These are phyloP conservation scores for Columba livia DNA, from an alignment of 2,113 vertebrate species.

Conservation along the genomic window DNA sequence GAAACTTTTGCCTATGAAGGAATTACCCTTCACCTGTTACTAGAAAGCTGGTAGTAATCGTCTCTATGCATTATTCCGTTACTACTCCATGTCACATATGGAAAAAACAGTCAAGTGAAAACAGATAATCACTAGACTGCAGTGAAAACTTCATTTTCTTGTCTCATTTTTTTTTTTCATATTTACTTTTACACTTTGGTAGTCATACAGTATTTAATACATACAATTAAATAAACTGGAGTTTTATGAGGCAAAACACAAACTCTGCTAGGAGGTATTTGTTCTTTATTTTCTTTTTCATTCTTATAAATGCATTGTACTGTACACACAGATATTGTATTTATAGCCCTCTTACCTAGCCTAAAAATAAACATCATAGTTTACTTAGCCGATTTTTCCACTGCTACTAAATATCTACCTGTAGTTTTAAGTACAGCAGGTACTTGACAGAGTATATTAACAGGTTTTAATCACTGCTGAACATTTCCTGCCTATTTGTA, in stretches of 20 bases:
- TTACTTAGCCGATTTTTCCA: not conserved
- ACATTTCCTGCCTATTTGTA: constrained; percentile 37
- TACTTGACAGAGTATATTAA: constrained; percentile 30
- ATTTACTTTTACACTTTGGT: not conserved
- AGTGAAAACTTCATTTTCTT: not conserved
- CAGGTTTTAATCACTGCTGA: constrained; percentile 31
- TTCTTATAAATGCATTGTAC: not conserved
- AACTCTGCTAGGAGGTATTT: not conserved
- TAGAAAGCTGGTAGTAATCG: not conserved
- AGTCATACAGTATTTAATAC: not conserved
- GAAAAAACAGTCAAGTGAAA: not conserved
- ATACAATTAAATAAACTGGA: not conserved
- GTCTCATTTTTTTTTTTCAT: not conserved
- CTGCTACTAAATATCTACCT: not conserved
- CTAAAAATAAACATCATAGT: not conserved
- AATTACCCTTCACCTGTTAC: not conserved
- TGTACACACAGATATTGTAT: not conserved
- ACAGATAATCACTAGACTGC: accelerated
- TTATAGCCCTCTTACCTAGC: not conserved
- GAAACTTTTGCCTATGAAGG: not conserved
- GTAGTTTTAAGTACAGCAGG: not conserved
- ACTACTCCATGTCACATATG: accelerated
- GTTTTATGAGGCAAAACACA: not conserved
- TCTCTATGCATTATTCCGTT: not conserved
- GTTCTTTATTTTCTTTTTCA: not conserved